Percentiles rank a stretch among this genome's conserved stretches.
Evolutionary conservation across 2,113 vertebrate genomes (phyloP).

Genomic region (Sinocyclocheilus anophthalmus): DNA sequence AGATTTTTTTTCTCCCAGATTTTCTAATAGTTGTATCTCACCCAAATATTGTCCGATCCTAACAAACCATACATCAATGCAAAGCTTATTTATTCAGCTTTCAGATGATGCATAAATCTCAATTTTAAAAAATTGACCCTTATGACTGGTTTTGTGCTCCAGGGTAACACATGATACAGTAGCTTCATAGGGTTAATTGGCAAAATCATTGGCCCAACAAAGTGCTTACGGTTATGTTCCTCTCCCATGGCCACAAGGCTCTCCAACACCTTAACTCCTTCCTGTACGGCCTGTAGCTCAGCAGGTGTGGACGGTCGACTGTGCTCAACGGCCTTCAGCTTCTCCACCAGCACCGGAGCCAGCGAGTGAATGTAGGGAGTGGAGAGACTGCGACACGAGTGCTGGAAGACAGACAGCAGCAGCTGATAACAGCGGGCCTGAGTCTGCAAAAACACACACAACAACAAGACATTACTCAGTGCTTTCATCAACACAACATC

Average conservation of each 20-base stretch:
- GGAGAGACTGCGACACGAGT: slow-evolving; percentile 89
- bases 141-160: no score
- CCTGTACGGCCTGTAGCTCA: slow-evolving; percentile 92
- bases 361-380: slow-evolving; percentile 94
- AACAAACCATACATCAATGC: no score
- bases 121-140: no score
- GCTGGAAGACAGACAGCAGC: slow-evolving; percentile 94
- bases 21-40: no score
- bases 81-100: no score
- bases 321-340: slow-evolving; percentile 90
- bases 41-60: no score
- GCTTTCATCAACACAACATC: neutral
- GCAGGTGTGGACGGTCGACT: slow-evolving; percentile 78
- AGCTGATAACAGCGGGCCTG: slow-evolving; percentile 97
- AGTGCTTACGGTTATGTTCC: slow-evolving; percentile 92
- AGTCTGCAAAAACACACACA: slow-evolving; percentile 74
- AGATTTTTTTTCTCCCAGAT: no score
- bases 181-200: neutral
- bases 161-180: neutral
- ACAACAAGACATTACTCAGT: no score
- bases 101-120: no score
- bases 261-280: slow-evolving; percentile 95
- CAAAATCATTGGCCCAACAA: neutral
- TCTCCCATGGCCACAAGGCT: slow-evolving; percentile 92
- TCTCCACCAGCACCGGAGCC: slow-evolving; percentile 93